Conservation (phyloP, 2,888 invertebrate genomes). For the Pristionchus arcanus region DNA sequence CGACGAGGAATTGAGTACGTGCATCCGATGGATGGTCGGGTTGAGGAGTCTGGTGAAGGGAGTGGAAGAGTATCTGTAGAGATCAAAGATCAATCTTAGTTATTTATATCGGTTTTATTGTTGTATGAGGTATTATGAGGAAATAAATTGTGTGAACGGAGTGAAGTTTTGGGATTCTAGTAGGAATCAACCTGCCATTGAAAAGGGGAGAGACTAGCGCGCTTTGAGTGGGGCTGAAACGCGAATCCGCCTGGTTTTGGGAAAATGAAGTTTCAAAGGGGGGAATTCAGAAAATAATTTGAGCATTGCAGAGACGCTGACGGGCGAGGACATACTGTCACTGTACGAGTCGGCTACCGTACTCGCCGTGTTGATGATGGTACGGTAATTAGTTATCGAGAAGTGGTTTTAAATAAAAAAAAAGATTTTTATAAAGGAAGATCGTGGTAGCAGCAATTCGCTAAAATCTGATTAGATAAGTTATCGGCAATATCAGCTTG, state of each 20-base stretch:
- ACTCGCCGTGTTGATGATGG: conserved; percentile 32
- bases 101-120: neutral
- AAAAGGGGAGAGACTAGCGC: neutral
- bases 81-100: neutral
- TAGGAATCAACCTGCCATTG: too few species aligned
- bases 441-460: too few species aligned
- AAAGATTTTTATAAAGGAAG: too few species aligned
- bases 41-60: neutral
- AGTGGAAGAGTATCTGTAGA: neutral
- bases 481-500: too few species aligned
- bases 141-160: neutral
- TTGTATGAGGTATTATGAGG: too few species aligned
- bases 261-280: too few species aligned
- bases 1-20: conserved; percentile 23
- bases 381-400: neutral
- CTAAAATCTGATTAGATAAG: too few species aligned
- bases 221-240: neutral
- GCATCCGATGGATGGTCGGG: neutral
- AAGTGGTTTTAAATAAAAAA: too few species aligned
- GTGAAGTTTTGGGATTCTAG: too few species aligned
- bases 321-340: neutral
- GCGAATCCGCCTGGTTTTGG: neutral
- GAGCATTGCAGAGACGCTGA: neutral
- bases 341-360: conserved; percentile 33
- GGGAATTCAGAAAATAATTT: neutral